Percentiles rank a stretch among this genome's conserved stretches.
Conservation (phyloP, 2,797 vertebrate species). For the Hephaestus fuliginosus region DNA sequence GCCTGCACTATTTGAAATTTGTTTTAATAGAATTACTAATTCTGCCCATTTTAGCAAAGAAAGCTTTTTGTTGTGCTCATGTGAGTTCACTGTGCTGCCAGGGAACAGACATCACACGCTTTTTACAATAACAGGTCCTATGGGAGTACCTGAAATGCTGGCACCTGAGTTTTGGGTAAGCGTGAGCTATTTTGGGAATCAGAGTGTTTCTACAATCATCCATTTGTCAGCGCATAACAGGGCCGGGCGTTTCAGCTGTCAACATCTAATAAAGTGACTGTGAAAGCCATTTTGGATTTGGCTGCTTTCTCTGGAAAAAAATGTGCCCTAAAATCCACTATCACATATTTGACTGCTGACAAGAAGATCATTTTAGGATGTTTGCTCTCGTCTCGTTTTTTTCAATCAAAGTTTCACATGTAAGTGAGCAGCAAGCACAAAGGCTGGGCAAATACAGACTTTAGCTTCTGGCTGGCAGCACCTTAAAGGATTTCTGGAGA, state of each 20-base stretch:
- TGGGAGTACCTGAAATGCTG: slow-evolving; percentile 59
- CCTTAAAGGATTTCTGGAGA: background rate
- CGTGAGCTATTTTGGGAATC: slow-evolving; percentile 59
- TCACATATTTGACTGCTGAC: background rate
- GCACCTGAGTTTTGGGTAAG: slow-evolving; percentile 25
- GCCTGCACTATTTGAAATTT: background rate
- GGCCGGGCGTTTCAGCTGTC: slow-evolving; percentile 39
- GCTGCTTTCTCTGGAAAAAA: background rate
- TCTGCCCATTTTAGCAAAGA: slow-evolving; percentile 6
- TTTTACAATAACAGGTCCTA: slow-evolving; percentile 44
- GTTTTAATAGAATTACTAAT: background rate
- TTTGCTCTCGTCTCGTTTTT: background rate
- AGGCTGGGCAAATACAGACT: no score
- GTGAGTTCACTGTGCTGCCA: slow-evolving; percentile 29
- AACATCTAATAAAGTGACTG: slow-evolving; percentile 19
- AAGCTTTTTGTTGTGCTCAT: background rate
- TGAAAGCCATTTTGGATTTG: background rate
- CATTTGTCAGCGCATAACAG: slow-evolving; percentile 46
- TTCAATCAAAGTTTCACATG: background rate
- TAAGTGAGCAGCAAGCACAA: background rate
- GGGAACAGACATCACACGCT: slow-evolving; percentile 47
- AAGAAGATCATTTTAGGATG: background rate
- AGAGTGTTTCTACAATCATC: slow-evolving; percentile 37
- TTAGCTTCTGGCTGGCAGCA: background rate
- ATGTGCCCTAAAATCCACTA: background rate